Evolutionary conservation across 23 tunicate genomes (phyloP).

Genomic region (Halocynthia roretzi): DNA sequence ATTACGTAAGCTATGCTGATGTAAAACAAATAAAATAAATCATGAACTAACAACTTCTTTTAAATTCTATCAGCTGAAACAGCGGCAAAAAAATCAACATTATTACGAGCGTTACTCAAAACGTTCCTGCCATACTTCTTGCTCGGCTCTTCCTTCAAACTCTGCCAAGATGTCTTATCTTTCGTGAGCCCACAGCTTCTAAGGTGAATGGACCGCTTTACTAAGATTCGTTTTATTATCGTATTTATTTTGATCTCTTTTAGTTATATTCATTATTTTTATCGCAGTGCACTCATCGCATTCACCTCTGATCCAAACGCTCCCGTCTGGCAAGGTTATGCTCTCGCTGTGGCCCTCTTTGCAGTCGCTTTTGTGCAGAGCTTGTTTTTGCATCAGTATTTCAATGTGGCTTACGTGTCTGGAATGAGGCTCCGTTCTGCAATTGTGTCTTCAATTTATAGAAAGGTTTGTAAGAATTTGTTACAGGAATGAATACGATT

Average conservation of each 20-base stretch:
- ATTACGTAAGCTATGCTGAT: too few species aligned
- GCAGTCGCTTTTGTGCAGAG: conserved; percentile 69
- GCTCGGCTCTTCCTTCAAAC: conserved; percentile 15
- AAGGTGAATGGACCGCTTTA: background rate
- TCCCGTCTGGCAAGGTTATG: conserved; percentile 82
- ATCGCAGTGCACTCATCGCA: conserved; percentile 41
- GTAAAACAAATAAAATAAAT: too few species aligned
- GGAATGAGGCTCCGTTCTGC: conserved; percentile 93
- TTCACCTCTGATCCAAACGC: conserved; percentile 36
- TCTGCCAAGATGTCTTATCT: conserved; percentile 12
- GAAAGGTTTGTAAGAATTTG: too few species aligned
- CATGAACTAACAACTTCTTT: too few species aligned
- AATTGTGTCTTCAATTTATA: conserved; percentile 64
- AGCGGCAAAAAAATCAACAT: too few species aligned
- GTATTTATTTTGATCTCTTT: background rate
- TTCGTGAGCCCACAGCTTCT: conserved; percentile 23
- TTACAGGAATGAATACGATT: too few species aligned
- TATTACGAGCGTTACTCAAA: background rate
- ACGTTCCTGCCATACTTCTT: conserved; percentile 15
- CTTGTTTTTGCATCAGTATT: conserved; percentile 76
- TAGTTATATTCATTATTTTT: background rate
- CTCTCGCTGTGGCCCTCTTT: conserved; percentile 58
- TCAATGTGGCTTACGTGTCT: conserved; percentile 64
- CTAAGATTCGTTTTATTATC: background rate
- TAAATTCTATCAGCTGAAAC: too few species aligned